Evolutionary conservation across 2,888 invertebrate species (phyloP).

Genomic region (Galerucella nymphaeae): DNA sequence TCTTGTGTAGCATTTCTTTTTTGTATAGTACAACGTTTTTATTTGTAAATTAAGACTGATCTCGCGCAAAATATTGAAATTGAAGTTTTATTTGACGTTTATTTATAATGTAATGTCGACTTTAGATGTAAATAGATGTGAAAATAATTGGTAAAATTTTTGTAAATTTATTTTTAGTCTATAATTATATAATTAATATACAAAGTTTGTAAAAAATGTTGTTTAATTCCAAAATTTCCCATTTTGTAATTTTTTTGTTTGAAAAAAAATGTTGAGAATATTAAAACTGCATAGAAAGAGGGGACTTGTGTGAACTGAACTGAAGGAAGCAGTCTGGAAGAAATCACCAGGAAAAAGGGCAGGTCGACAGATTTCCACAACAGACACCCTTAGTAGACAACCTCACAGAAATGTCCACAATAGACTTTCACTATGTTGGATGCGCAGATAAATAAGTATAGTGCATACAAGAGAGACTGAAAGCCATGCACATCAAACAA

Average conservation of each 20-base stretch:
- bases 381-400: no score
- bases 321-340: no score
- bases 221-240: not conserved
- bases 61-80: conserved; percentile 31
- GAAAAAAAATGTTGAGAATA: not conserved
- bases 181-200: conserved; percentile 1
- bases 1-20: conserved; percentile 23
- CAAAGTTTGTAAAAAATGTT: not conserved
- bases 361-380: no score
- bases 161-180: conserved; percentile 8
- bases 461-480: no score
- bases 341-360: no score
- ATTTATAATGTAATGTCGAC: not conserved
- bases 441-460: no score
- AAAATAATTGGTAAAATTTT: not conserved
- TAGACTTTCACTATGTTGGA: no score
- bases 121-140: conserved; percentile 4
- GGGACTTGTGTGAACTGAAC: no score
- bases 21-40: conserved; percentile 30
- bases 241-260: not conserved
- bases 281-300: no score
- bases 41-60: conserved; percentile 39
- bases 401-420: no score
- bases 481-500: no score
- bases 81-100: conserved; percentile 14